Percentiles rank a stretch among this genome's conserved stretches.
These are phyloP conservation scores for Pygocentrus nattereri DNA, from an alignment of 2,797 vertebrate genomes.

Conservation along the genomic window DNA sequence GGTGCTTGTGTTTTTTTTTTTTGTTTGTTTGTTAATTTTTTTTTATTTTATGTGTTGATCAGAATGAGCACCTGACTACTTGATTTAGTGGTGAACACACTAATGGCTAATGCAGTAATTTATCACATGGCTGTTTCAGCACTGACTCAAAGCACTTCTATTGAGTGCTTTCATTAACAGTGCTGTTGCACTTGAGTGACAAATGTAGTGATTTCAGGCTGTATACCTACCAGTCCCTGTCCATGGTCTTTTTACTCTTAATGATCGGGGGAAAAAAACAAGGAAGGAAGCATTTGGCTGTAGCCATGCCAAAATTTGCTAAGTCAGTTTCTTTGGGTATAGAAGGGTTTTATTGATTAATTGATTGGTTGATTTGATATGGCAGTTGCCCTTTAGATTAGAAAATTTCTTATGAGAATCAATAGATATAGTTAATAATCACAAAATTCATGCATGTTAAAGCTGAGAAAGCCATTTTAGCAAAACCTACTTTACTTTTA, in stretches of 20 bases:
- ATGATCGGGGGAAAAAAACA: neutral
- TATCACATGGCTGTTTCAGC: slow-evolving; percentile 26
- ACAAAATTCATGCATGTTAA: neutral
- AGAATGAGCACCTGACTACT: slow-evolving; percentile 2
- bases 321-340: too few relatives aligned
- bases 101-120: slow-evolving; percentile 36
- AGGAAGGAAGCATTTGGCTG: neutral
- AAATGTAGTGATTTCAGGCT: neutral
- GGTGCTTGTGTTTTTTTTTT: slow-evolving; percentile 22
- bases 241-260: neutral
- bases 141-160: neutral
- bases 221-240: neutral
- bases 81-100: slow-evolving; percentile 28
- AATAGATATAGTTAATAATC: neutral
- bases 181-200: neutral
- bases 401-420: neutral
- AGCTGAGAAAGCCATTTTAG: too few relatives aligned
- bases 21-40: slow-evolving; percentile 22
- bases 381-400: too few relatives aligned
- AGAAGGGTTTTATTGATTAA: too few relatives aligned
- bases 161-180: slow-evolving; percentile 30
- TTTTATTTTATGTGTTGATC: slow-evolving; percentile 37
- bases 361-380: too few relatives aligned
- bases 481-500: too few relatives aligned
- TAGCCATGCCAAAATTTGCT: too few relatives aligned